Evolutionary conservation across 1,140 invertebrate genomes (phyloP).

Genomic region (Anastatus disparis): DNA sequence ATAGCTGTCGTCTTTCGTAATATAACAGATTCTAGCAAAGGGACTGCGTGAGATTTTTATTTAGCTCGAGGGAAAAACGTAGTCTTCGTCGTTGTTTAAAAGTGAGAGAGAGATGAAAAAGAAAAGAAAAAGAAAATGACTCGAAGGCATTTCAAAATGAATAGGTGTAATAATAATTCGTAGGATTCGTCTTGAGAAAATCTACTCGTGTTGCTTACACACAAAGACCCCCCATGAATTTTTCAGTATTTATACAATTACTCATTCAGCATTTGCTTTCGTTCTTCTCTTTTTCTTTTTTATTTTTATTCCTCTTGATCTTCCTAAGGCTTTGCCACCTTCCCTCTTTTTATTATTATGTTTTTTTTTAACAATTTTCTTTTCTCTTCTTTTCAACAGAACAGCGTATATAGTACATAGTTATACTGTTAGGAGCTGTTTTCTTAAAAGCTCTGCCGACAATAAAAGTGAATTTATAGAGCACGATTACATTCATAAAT

Average conservation of each 20-base stretch:
- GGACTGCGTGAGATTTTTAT: constrained; percentile 28
- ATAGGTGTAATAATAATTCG: constrained; percentile 37
- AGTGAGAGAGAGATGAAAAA: too few relatives aligned
- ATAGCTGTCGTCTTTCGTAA: neutral
- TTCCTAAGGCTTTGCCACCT: neutral
- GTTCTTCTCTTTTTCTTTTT: neutral
- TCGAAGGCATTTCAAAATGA: constrained; percentile 13
- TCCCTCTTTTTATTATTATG: too few relatives aligned
- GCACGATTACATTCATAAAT: constrained; percentile 36
- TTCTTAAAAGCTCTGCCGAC: constrained; percentile 37
- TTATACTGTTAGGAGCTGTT: constrained; percentile 20
- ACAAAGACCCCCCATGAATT: constrained; percentile 12
- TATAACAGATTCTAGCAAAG: neutral
- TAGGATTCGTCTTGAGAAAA: constrained; percentile 20
- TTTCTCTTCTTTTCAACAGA: neutral
- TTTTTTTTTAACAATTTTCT: too few relatives aligned
- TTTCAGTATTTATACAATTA: constrained; percentile 37
- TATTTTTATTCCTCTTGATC: neutral
- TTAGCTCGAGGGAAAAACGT: neutral
- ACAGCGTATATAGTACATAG: neutral
- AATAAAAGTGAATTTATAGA: constrained; percentile 37
- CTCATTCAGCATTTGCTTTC: constrained; percentile 24
- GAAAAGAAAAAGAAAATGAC: neutral
- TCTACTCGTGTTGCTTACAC: neutral
- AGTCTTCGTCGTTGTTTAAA: too few relatives aligned